Evolutionary conservation across 2,888 invertebrate species (phyloP).

Genomic region (Teleogryllus oceanicus): DNA sequence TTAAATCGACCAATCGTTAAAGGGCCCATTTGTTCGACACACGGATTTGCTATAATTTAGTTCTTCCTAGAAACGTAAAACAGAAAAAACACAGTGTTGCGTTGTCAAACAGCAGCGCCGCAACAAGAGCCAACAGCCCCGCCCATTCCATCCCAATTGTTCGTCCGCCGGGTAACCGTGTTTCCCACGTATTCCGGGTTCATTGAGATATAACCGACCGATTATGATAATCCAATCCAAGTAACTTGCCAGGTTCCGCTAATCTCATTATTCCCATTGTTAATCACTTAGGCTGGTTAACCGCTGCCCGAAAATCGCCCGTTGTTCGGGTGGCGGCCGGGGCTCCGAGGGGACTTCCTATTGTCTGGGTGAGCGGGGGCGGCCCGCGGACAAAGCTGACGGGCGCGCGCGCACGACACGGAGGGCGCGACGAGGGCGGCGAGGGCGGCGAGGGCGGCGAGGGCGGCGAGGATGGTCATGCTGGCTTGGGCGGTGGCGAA

Average conservation of each 20-base stretch:
- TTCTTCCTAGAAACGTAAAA: no score
- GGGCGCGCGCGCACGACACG: not conserved
- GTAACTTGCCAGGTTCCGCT: not conserved
- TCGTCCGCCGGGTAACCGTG: no score
- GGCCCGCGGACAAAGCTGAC: not conserved
- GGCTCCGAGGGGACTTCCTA: not conserved
- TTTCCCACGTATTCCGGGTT: not conserved
- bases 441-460: not conserved
- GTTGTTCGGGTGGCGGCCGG: not conserved
- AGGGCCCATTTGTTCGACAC: no score
- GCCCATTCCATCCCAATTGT: no score
- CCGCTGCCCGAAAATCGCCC: not conserved
- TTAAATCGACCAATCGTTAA: no score
- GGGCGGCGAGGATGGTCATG: rapidly evolving
- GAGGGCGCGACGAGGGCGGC: not conserved
- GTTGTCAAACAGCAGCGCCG: no score
- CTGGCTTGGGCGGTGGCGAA: no score
- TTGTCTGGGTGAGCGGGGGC: not conserved
- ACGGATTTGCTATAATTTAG: no score
- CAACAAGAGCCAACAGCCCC: no score
- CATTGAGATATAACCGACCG: not conserved
- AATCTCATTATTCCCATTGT: slow-evolving; percentile 5
- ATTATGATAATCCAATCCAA: not conserved
- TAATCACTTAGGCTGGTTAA: not conserved
- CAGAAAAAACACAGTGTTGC: no score